These are phyloP conservation scores for Balaenoptera acutorostrata DNA, from an alignment of 2,113 vertebrate genomes.

Conservation along the genomic window DNA sequence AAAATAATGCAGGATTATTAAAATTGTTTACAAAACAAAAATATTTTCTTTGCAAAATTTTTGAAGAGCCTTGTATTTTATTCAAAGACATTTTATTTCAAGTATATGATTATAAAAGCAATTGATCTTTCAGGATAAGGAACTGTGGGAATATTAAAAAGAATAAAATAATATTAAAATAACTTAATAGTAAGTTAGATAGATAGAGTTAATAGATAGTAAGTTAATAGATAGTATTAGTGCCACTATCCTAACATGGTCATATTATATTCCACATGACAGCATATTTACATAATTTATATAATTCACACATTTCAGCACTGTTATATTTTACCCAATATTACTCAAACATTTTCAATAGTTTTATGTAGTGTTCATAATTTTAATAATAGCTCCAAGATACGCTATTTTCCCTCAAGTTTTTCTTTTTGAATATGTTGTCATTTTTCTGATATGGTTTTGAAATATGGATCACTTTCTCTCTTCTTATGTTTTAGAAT, in stretches of 20 bases:
- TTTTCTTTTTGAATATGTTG: neutral
- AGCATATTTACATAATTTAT: neutral
- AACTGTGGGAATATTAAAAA: neutral
- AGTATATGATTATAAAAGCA: neutral
- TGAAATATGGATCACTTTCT: neutral
- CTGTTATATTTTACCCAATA: neutral
- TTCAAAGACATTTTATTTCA: neutral
- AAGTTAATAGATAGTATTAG: neutral
- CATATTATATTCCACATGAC: neutral
- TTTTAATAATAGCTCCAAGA: neutral
- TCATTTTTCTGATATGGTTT: neutral
- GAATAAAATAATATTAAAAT: neutral
- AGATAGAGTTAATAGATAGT: no score
- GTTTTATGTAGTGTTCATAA: neutral
- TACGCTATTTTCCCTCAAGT: neutral
- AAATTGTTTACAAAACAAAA: neutral
- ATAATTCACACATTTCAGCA: neutral
- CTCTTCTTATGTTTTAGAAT: neutral
- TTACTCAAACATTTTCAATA: neutral
- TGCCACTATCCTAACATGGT: neutral
- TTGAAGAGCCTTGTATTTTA: neutral
- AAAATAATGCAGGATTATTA: neutral
- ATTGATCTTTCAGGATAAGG: neutral
- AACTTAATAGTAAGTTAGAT: neutral
- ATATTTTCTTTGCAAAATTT: neutral